Evolutionary conservation across 2,888 invertebrate genomes (phyloP).

Genomic region (Eretmocerus hayati): DNA sequence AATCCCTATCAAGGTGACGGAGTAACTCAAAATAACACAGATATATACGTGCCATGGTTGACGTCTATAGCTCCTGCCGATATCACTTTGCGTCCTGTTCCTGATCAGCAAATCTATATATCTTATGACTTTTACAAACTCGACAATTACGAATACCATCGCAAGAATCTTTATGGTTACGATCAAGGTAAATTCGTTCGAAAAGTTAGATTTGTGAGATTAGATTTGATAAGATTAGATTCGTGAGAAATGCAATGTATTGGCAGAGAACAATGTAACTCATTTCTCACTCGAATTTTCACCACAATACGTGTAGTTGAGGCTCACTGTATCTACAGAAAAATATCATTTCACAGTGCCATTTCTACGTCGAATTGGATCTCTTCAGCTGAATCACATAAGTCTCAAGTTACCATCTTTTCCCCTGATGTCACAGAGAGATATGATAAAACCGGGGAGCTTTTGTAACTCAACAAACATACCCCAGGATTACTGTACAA

Average conservation of each 20-base stretch:
- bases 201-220: no score
- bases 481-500: constrained; percentile 52
- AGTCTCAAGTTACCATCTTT: constrained; percentile 69
- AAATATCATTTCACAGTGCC: not conserved
- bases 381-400: constrained; percentile 84
- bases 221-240: not conserved
- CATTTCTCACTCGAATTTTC: no score
- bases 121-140: constrained; percentile 66
- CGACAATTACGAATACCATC: constrained; percentile 74
- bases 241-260: no score
- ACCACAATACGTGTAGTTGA: no score
- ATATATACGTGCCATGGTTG: constrained; percentile 51
- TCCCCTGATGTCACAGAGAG: constrained; percentile 62
- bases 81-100: constrained; percentile 29
- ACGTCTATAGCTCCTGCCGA: not conserved
- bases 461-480: constrained; percentile 73
- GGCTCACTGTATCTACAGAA: no score
- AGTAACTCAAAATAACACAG: constrained; percentile 24
- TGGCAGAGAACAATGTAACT: no score
- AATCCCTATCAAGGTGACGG: constrained; percentile 75
- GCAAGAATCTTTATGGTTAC: constrained; percentile 65
- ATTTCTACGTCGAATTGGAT: constrained; percentile 54
- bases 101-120: constrained; percentile 77
- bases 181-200: constrained; percentile 66
- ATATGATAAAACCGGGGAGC: constrained; percentile 55